Percentiles rank a stretch among this genome's conserved stretches.
Conservation (phyloP, 1,140 invertebrate genomes). For the Diabrotica virgifera region DNA sequence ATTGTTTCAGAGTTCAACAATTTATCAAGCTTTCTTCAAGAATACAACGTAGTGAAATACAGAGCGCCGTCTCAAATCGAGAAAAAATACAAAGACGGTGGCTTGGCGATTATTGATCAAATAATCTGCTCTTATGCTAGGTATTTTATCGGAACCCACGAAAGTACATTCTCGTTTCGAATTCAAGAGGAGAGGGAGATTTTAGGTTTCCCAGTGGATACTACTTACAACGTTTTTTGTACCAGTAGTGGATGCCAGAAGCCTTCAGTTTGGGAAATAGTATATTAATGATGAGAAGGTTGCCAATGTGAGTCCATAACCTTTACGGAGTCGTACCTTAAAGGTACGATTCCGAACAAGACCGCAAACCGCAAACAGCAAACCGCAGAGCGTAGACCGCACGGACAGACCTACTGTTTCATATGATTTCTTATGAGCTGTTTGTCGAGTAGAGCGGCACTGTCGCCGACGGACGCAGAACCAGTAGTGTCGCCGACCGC, state of each 20-base stretch:
- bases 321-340: too few relatives aligned
- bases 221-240: slow-evolving; percentile 90
- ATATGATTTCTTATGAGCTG: too few relatives aligned
- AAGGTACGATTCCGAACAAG: too few relatives aligned
- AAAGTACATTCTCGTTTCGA: slow-evolving; percentile 93
- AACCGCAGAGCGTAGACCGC: too few relatives aligned
- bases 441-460: too few relatives aligned
- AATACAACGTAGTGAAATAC: slow-evolving; percentile 54
- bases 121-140: slow-evolving; percentile 87
- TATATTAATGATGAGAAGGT: too few relatives aligned
- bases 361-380: too few relatives aligned
- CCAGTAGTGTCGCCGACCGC: too few relatives aligned
- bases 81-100: slow-evolving; percentile 73
- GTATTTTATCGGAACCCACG: slow-evolving; percentile 87
- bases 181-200: slow-evolving; percentile 98
- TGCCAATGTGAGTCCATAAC: too few relatives aligned
- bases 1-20: slow-evolving; percentile 24
- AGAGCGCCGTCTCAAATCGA: slow-evolving; percentile 48
- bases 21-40: slow-evolving; percentile 32
- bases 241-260: slow-evolving; percentile 49
- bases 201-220: slow-evolving; percentile 73
- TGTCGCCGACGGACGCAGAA: too few relatives aligned
- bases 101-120: slow-evolving; percentile 92
- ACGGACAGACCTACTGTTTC: too few relatives aligned
- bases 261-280: slow-evolving; percentile 53